These are phyloP conservation scores for Alosa sapidissima DNA, from an alignment of 2,797 vertebrate species.

Conservation along the genomic window DNA sequence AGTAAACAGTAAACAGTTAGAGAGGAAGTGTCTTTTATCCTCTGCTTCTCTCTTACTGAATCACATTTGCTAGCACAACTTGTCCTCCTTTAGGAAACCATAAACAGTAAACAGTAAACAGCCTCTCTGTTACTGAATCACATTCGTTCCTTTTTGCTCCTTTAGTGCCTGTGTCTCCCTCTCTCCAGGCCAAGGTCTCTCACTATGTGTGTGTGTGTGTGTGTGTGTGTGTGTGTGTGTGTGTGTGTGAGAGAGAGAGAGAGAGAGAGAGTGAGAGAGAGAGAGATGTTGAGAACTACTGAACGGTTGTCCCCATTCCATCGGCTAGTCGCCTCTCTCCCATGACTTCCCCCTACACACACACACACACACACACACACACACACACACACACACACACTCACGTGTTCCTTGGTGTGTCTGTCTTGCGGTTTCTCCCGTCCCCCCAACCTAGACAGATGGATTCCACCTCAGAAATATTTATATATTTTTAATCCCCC, in stretches of 20 bases:
- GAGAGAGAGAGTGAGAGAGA: slow-evolving; percentile 22
- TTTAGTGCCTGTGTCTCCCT: neutral
- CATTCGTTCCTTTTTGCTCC: too few species aligned
- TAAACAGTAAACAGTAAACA: too few species aligned
- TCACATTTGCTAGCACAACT: too few species aligned
- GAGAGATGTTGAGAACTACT: neutral
- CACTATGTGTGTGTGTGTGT: slow-evolving; percentile 2
- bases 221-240: slow-evolving; percentile 24
- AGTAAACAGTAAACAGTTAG: too few species aligned
- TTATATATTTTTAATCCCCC: neutral
- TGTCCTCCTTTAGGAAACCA: too few species aligned
- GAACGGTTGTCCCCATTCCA: neutral
- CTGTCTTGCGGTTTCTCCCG: slow-evolving; percentile 30
- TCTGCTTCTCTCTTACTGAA: too few species aligned
- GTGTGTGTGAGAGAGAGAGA: slow-evolving; percentile 36
- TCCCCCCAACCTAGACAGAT: slow-evolving; percentile 43
- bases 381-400: slow-evolving; percentile 16
- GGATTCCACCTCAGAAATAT: slow-evolving; percentile 16
- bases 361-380: slow-evolving; percentile 60
- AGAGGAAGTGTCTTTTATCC: too few species aligned
- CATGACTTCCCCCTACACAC: slow-evolving; percentile 33
- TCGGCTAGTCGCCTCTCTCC: slow-evolving; percentile 29
- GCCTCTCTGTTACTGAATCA: too few species aligned
- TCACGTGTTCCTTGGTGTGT: neutral
- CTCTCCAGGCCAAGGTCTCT: too few species aligned